Conservation (phyloP, 2,797 vertebrate species). For the Acipenser transmontanus region DNA sequence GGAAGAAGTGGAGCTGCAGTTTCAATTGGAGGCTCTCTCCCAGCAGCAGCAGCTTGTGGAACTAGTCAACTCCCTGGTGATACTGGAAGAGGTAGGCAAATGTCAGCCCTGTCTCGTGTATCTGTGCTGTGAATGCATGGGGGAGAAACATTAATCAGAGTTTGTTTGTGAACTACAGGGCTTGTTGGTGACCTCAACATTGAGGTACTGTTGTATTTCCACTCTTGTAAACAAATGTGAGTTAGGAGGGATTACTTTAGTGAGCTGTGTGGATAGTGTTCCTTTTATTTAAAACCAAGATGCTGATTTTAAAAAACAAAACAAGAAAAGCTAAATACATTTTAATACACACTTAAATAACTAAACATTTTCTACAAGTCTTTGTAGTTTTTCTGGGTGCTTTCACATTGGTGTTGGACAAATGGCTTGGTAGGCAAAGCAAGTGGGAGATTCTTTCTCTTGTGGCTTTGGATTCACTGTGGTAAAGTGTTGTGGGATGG, state of each 20-base stretch:
- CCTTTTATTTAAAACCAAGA: background rate
- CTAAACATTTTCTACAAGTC: too few relatives aligned
- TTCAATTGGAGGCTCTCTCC: conserved; percentile 37
- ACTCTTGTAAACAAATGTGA: too few relatives aligned
- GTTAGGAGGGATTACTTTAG: background rate
- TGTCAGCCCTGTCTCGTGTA: background rate
- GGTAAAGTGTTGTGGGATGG: background rate
- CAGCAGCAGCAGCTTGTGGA: conserved; percentile 58
- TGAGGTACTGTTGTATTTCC: background rate
- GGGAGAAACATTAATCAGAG: too few relatives aligned
- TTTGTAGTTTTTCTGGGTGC: too few relatives aligned
- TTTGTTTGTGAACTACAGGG: too few relatives aligned
- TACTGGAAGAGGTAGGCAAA: conserved; percentile 47
- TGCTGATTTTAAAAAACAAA: too few relatives aligned
- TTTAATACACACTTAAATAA: too few relatives aligned
- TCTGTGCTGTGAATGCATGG: too few relatives aligned
- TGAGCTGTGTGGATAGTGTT: background rate
- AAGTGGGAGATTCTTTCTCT: too few relatives aligned
- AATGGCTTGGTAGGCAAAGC: too few relatives aligned
- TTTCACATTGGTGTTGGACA: too few relatives aligned
- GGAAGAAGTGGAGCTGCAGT: conserved; percentile 38
- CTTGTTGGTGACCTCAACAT: background rate
- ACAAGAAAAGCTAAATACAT: too few relatives aligned
- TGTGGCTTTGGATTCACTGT: background rate
- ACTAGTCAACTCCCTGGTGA: conserved; percentile 52